Conservation (phyloP, 1,140 invertebrate genomes). For the Neocloeon triangulifer region DNA sequence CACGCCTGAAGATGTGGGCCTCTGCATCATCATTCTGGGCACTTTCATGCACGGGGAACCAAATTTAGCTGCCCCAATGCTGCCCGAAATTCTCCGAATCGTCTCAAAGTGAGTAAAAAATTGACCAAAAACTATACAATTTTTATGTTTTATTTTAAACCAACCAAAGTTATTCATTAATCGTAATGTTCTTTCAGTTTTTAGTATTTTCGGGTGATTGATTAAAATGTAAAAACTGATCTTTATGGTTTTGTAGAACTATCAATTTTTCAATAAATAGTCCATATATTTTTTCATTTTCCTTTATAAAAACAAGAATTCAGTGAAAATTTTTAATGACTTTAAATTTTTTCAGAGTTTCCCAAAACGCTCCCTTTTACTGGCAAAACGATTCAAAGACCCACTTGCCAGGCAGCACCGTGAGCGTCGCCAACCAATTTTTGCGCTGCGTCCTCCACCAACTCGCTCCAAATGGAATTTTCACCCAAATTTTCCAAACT, state of each 20-base stretch:
- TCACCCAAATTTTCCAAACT: conserved; percentile 87
- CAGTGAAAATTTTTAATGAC: too few species aligned
- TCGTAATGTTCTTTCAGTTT: too few species aligned
- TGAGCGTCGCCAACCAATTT: conserved; percentile 91
- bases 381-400: conserved; percentile 81
- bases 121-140: too few species aligned
- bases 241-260: not conserved
- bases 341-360: conserved; percentile 26
- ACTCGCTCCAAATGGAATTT: conserved; percentile 85
- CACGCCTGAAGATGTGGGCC: conserved; percentile 86
- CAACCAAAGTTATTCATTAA: too few species aligned
- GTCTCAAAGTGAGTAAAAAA: conserved; percentile 71
- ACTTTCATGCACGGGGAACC: conserved; percentile 95
- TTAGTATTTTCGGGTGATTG: too few species aligned
- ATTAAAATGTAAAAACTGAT: too few species aligned
- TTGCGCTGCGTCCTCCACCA: conserved; percentile 90
- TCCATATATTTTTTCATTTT: not conserved
- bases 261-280: not conserved
- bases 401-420: conserved; percentile 66
- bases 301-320: too few species aligned
- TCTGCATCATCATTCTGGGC: conserved; percentile 80
- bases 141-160: too few species aligned
- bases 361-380: conserved; percentile 50
- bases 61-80: conserved; percentile 67
- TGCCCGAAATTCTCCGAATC: conserved; percentile 75